phyloP scores from a whole-genome alignment of 30 jellyfish, hydroid and myxozoan species.

The Aurelia aurita complex sp. Pacific region DNA sequence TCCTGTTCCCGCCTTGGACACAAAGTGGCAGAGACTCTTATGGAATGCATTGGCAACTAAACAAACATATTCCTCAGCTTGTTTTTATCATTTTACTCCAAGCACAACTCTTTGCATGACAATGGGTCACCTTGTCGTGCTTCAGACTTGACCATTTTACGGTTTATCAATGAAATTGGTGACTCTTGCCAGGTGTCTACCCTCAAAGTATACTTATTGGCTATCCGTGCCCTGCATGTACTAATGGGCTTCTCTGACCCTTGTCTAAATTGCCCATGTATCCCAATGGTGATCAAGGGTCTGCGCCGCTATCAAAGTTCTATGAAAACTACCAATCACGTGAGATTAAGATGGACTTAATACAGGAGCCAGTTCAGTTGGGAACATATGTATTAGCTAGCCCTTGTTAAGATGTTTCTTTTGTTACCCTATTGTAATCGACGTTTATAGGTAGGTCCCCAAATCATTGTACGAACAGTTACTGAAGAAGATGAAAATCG shows the following conservation, averaged over 20 bases:
- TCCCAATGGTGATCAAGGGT: constrained; percentile 1
- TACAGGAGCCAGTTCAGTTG: too few relatives aligned
- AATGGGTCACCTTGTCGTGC: constrained; percentile 2
- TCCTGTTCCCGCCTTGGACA: constrained; percentile 33
- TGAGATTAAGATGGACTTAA: too few relatives aligned
- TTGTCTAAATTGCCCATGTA: background rate
- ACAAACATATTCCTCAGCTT: constrained; percentile 11
- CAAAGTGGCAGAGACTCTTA: constrained; percentile 16
- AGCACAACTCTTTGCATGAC: background rate
- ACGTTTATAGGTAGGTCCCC: too few relatives aligned
- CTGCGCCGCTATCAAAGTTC: background rate
- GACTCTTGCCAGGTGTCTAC: background rate
- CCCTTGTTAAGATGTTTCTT: too few relatives aligned
- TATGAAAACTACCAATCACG: background rate
- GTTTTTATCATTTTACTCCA: background rate
- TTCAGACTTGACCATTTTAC: constrained; percentile 23
- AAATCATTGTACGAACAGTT: too few relatives aligned
- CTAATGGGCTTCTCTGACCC: background rate
- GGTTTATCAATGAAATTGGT: constrained; percentile 3
- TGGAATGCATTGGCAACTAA: background rate
- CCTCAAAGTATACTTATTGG: constrained; percentile 6
- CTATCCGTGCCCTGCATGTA: constrained; percentile 21
- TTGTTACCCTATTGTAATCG: too few relatives aligned
- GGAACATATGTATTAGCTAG: too few relatives aligned
- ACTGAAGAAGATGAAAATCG: too few relatives aligned